Evolutionary conservation across 2,797 vertebrate species (phyloP), one percentile per base, ranked within the genome.

Genomic region (Aerospiza tachiro): DNA sequence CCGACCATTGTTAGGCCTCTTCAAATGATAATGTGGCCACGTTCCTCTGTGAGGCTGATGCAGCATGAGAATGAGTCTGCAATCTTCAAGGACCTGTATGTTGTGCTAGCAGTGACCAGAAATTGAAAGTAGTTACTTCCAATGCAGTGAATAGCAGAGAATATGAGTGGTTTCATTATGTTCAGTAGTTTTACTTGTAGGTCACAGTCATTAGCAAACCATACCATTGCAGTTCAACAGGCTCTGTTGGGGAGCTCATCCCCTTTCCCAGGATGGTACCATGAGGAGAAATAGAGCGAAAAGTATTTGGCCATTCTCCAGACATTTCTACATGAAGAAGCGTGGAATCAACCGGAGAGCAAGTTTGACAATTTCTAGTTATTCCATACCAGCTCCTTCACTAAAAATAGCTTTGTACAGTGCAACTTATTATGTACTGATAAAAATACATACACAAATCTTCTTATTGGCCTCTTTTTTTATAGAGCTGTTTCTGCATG

Each of bases 21-120:
- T 97, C 95, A 96, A 87, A 95, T 97, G 95, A 93, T 96, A 96
- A 97, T 94, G 93, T 79, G 61, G 50, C 93, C 89, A 86, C 38
- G 68, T 93, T 95, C 70, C 75, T 82, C 92, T 50, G 44, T 59
- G 91, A 95, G 84, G 83, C 93, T 96, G 94, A 87, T 93, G 72
- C 90, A 81, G 91, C 95, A 97, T 95, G 86, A 95, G 92, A 97
- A 97, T 96, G 90, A 95, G 82, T 42, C 88, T 90, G 55, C 68
- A 87, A 5, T 94, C 95, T 96, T 97, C 88, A 87, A 96, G 93
- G 86, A 92, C 68, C 84, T 93, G 68, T 65, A 12, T 89, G 92
- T 92, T 95, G 61, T 87, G 75, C 58, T 95, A 87, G 88, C 72
- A 95, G 74, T 92, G 94, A 92, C 93, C 91, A 95, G 88, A 93